Percentiles rank a stretch among this genome's conserved stretches.
Evolutionary conservation across 2,797 vertebrate species (phyloP).

Genomic region (Kryptolebias ocellatus): DNA sequence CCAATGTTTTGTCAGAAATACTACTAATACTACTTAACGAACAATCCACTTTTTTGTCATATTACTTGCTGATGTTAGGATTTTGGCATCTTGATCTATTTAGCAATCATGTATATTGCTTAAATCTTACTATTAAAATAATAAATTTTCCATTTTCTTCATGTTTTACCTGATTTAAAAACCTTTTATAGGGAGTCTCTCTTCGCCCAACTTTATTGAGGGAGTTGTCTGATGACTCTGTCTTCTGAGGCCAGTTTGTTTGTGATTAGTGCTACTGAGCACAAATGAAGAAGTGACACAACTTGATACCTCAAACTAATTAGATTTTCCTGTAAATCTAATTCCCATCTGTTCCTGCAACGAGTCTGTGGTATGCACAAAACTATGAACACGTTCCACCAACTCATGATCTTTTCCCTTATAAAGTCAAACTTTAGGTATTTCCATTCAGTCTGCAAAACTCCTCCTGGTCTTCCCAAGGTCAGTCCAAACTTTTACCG

Average conservation of each 20-base stretch:
- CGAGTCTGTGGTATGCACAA: conserved; percentile 30
- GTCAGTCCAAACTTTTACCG: conserved; percentile 37
- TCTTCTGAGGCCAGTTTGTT: not conserved
- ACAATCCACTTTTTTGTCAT: not conserved
- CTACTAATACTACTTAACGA: too few species aligned
- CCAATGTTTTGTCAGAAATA: not conserved
- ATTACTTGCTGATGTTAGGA: not conserved
- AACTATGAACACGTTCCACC: conserved; percentile 47
- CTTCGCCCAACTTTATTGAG: too few species aligned
- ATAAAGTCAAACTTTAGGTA: conserved; percentile 43
- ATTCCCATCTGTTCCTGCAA: conserved; percentile 57
- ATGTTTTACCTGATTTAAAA: too few species aligned
- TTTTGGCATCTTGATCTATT: not conserved
- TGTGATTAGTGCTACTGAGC: not conserved
- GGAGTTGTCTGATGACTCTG: too few species aligned
- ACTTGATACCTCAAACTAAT: conserved; percentile 40
- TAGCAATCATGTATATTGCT: not conserved
- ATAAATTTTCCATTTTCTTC: not conserved
- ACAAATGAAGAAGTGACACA: not conserved
- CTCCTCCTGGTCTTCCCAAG: conserved; percentile 42
- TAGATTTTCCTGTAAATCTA: conserved; percentile 69
- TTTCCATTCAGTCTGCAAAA: conserved; percentile 49
- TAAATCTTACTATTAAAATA: not conserved
- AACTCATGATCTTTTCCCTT: conserved; percentile 44
- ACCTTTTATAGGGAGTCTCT: too few species aligned